Percentiles rank a stretch among this genome's conserved stretches.
phyloP scores from a whole-genome alignment of 2,113 vertebrate genomes.

The Thunnus thynnus region DNA sequence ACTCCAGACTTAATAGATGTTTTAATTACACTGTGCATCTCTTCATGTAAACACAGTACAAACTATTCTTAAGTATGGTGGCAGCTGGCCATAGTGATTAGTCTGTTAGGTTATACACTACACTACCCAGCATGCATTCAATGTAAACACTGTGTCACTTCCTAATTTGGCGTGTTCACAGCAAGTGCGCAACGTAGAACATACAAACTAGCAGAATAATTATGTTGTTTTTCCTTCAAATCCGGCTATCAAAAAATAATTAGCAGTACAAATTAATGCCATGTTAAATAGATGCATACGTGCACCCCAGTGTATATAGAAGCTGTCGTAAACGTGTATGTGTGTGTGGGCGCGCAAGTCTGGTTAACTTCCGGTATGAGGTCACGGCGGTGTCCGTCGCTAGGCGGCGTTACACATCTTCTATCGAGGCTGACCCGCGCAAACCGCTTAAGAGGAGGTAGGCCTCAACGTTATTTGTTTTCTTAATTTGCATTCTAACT shows the following conservation, averaged over 20 bases:
- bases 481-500: not conserved
- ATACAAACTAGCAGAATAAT: not conserved
- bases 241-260: accelerated
- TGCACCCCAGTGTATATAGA: not conserved
- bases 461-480: slow-evolving; percentile 61
- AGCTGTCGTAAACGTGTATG: not conserved
- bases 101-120: not conserved
- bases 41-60: not conserved
- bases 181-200: not conserved
- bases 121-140: slow-evolving; percentile 29
- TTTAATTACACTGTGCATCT: too few relatives aligned
- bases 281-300: accelerated
- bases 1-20: too few relatives aligned
- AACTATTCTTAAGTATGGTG: not conserved
- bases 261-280: too few relatives aligned
- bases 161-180: not conserved
- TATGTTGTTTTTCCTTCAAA: not conserved
- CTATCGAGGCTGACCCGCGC: not conserved
- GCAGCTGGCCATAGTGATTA: not conserved
- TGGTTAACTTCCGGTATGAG: slow-evolving; percentile 26
- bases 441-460: slow-evolving; percentile 66
- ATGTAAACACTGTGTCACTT: slow-evolving; percentile 7
- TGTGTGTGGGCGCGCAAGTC: not conserved
- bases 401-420: not conserved
- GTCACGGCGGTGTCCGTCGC: not conserved